Conservation (phyloP, 2,888 invertebrate genomes). For the Lycocerus yunnanus region DNA sequence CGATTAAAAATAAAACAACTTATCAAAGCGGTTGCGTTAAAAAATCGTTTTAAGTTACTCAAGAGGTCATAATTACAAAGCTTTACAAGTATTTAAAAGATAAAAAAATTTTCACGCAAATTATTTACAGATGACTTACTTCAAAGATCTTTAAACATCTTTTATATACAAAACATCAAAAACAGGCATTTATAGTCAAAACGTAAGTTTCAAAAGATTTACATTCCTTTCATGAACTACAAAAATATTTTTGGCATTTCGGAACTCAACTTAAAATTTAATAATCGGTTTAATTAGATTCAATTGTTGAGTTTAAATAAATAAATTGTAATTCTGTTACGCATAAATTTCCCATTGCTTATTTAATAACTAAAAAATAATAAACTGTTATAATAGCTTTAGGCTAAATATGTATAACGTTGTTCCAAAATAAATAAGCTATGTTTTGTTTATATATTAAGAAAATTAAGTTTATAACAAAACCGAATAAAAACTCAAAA, state of each 20-base stretch:
- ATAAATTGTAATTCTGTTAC: background rate
- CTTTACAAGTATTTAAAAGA: background rate
- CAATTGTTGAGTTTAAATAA: background rate
- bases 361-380: background rate
- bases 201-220: background rate
- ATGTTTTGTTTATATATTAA: background rate
- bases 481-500: background rate
- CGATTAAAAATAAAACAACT: background rate
- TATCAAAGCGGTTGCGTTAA: background rate
- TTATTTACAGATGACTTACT: constrained; percentile 2
- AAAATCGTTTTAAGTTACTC: background rate
- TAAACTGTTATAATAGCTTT: background rate
- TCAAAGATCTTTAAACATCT: constrained; percentile 1
- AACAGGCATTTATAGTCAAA: background rate
- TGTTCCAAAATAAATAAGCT: background rate
- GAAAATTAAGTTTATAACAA: background rate
- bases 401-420: background rate
- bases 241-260: background rate
- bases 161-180: constrained; percentile 4
- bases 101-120: background rate
- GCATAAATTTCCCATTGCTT: background rate
- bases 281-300: background rate
- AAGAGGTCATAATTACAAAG: background rate
- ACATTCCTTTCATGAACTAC: background rate
- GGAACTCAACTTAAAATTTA: background rate